These are phyloP conservation scores for Eptesicus fuscus DNA, from an alignment of 2,113 vertebrate species.

Conservation along the genomic window DNA sequence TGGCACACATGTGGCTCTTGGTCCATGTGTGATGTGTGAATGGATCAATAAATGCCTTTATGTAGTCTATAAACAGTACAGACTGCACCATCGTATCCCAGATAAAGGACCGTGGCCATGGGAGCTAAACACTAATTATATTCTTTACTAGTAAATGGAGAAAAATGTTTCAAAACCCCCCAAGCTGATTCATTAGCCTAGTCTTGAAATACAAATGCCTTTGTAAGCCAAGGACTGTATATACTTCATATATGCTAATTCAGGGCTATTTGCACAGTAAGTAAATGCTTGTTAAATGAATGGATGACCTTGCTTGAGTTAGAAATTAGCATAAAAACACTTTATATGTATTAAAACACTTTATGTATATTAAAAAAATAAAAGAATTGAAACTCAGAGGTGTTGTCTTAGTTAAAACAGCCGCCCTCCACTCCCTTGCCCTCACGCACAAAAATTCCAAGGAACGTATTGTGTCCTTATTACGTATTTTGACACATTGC, in stretches of 20 bases:
- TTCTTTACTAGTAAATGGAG: not conserved
- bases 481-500: not conserved
- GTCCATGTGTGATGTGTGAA: not conserved
- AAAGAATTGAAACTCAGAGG: not conserved
- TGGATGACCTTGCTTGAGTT: not conserved
- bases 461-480: not conserved
- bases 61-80: fast-evolving
- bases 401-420: not conserved
- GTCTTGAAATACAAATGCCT: not conserved
- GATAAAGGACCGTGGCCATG: not conserved
- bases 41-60: not conserved
- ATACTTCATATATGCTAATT: not conserved
- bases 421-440: not conserved
- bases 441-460: not conserved
- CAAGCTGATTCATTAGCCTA: not conserved
- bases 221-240: not conserved
- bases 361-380: not conserved
- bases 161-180: not conserved
- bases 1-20: not conserved
- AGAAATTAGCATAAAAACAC: not conserved
- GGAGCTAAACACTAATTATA: not conserved
- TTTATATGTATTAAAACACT: not conserved
- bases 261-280: not conserved
- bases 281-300: not conserved
- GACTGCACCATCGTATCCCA: fast-evolving